Evolutionary conservation across 2,113 vertebrate genomes (phyloP).

Genomic region (Eptesicus fuscus): DNA sequence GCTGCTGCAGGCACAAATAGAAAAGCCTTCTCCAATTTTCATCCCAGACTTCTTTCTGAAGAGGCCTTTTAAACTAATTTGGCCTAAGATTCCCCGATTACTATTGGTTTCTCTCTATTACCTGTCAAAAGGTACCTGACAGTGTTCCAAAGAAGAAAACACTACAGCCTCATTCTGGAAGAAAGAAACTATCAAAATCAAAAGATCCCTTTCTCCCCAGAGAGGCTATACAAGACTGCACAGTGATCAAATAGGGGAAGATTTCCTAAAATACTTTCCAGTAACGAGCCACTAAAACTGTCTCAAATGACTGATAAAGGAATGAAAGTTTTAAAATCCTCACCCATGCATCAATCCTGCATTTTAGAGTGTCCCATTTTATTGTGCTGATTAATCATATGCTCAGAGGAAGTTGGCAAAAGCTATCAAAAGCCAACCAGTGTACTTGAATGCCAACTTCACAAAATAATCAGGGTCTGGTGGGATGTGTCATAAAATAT

Average conservation of each 20-base stretch:
- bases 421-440: constrained; percentile 74
- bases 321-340: constrained; percentile 72
- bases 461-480: constrained; percentile 79
- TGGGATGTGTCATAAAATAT: constrained; percentile 80
- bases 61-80: constrained; percentile 21
- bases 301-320: constrained; percentile 73
- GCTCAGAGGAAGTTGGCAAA: constrained; percentile 76
- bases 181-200: constrained; percentile 65
- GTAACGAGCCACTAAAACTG: constrained; percentile 72
- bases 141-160: constrained; percentile 51
- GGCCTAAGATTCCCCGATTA: constrained; percentile 9
- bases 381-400: constrained; percentile 76
- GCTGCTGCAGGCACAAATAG: not conserved
- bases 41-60: constrained; percentile 16
- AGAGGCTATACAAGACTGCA: not conserved
- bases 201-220: constrained; percentile 45
- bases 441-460: constrained; percentile 77
- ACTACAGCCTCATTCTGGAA: constrained; percentile 17
- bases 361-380: constrained; percentile 70
- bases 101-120: constrained; percentile 34
- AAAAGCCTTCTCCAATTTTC: not conserved
- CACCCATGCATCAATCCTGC: constrained; percentile 61
- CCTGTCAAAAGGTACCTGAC: constrained; percentile 47
- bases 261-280: constrained; percentile 60
- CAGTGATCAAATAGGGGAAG: constrained; percentile 62